phyloP scores from a whole-genome alignment of 2,797 vertebrate genomes.

The Silurus aristotelis region DNA sequence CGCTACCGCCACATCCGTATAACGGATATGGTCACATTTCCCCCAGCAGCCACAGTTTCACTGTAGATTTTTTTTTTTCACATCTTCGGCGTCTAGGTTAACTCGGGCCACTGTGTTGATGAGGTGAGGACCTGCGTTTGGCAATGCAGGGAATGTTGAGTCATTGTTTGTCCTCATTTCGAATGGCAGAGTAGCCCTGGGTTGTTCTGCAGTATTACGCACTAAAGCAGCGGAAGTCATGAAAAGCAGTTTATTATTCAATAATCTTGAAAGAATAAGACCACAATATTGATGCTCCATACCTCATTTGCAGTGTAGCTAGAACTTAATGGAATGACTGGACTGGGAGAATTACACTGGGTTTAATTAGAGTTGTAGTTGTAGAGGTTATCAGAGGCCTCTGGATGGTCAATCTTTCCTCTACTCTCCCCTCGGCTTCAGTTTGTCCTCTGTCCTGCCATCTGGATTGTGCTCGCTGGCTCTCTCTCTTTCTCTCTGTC shows the following conservation, averaged over 20 bases:
- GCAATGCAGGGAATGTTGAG: slow-evolving; percentile 21
- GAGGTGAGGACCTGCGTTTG: neutral
- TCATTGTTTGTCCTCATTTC: slow-evolving; percentile 38
- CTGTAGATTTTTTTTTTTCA: too few relatives aligned
- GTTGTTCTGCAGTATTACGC: neutral
- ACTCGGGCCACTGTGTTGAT: neutral
- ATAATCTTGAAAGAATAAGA: neutral
- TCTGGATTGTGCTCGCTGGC: slow-evolving; percentile 15
- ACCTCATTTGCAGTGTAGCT: neutral
- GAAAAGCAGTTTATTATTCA: neutral
- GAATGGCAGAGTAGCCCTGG: neutral
- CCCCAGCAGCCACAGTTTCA: neutral
- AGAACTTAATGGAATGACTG: neutral
- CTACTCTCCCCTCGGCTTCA: slow-evolving; percentile 4
- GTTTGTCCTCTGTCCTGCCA: slow-evolving; percentile 4
- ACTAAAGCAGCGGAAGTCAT: neutral
- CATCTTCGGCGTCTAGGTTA: neutral
- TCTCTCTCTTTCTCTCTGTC: neutral
- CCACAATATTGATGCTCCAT: neutral
- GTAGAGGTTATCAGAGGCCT: neutral
- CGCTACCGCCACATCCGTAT: neutral
- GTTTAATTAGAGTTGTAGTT: slow-evolving; percentile 23
- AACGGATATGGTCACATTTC: neutral
- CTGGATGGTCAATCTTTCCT: slow-evolving; percentile 34
- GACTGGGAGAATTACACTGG: neutral